A percentile compares a stretch with the other conserved stretches of the same genome.
These are phyloP conservation scores for Ctenoplectra terminalis DNA, from an alignment of 1,140 invertebrate genomes.

Conservation along the genomic window DNA sequence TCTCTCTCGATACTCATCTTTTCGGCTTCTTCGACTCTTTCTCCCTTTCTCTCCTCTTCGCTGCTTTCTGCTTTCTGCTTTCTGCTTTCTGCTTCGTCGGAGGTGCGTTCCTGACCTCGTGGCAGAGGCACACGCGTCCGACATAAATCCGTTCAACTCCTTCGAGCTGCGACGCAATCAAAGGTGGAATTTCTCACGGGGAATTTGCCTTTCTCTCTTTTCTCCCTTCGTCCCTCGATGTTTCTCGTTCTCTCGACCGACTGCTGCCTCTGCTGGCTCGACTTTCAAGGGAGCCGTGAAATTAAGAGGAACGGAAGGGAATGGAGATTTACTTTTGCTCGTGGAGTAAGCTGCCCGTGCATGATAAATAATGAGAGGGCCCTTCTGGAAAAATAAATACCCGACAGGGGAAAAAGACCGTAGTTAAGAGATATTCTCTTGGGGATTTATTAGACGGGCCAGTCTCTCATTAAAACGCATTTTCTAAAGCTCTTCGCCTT, in stretches of 20 bases:
- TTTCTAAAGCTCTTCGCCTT: neutral
- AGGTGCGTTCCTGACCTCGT: neutral
- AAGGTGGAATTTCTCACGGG: slow-evolving; percentile 51
- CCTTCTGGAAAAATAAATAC: slow-evolving; percentile 37
- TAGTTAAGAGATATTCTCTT: slow-evolving; percentile 37
- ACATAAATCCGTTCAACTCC: slow-evolving; percentile 27
- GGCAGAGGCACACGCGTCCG: neutral
- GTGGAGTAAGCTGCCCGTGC: slow-evolving; percentile 9
- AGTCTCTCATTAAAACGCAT: slow-evolving; percentile 36
- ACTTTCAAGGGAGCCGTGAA: slow-evolving; percentile 39
- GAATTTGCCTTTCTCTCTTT: slow-evolving; percentile 8
- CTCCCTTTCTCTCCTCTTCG: neutral
- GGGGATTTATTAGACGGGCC: slow-evolving; percentile 24
- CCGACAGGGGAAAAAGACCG: neutral
- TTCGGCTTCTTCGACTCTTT: neutral
- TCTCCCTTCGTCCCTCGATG: neutral
- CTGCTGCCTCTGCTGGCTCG: neutral
- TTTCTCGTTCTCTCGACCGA: neutral
- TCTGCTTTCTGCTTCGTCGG: no score
- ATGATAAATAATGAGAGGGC: slow-evolving; percentile 41
- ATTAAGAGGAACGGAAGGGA: slow-evolving; percentile 41
- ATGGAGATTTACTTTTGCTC: slow-evolving; percentile 58
- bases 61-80: neutral
- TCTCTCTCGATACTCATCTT: slow-evolving; percentile 31
- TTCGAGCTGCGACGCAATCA: slow-evolving; percentile 29